Conservation (phyloP, 2,113 vertebrate genomes). For the Proteles cristata region DNA sequence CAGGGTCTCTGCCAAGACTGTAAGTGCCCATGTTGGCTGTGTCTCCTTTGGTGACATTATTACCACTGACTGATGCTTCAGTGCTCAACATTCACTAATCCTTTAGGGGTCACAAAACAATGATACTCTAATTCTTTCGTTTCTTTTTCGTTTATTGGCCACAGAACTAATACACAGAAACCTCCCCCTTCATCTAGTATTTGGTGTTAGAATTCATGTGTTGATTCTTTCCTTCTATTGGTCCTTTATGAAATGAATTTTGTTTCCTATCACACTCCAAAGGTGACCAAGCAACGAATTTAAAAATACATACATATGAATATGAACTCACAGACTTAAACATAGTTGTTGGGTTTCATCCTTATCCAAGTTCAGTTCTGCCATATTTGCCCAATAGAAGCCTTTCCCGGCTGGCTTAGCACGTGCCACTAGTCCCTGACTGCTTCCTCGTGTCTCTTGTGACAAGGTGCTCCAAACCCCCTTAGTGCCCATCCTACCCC, state of each 20-base stretch:
- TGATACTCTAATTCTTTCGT: neutral
- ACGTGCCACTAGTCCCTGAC: neutral
- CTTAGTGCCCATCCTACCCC: neutral
- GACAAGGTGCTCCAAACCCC: no score
- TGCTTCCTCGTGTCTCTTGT: neutral
- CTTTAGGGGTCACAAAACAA: neutral
- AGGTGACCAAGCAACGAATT: neutral
- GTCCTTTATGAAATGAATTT: neutral
- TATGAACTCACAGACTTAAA: neutral
- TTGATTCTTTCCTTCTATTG: neutral
- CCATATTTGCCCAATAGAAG: no score
- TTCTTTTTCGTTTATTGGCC: neutral
- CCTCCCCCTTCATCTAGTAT: neutral
- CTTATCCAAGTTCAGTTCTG: neutral
- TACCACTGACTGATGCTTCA: rapidly evolving
- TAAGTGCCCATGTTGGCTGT: rapidly evolving
- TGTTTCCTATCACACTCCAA: no score
- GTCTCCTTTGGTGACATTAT: neutral
- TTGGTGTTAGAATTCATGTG: neutral
- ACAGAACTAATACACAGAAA: neutral
- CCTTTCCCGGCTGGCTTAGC: neutral
- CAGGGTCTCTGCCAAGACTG: neutral
- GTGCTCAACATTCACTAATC: neutral
- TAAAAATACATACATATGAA: neutral
- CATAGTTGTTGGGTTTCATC: neutral